These are phyloP conservation scores for Pagrus major DNA, from an alignment of 2,113 vertebrate genomes.

Conservation along the genomic window DNA sequence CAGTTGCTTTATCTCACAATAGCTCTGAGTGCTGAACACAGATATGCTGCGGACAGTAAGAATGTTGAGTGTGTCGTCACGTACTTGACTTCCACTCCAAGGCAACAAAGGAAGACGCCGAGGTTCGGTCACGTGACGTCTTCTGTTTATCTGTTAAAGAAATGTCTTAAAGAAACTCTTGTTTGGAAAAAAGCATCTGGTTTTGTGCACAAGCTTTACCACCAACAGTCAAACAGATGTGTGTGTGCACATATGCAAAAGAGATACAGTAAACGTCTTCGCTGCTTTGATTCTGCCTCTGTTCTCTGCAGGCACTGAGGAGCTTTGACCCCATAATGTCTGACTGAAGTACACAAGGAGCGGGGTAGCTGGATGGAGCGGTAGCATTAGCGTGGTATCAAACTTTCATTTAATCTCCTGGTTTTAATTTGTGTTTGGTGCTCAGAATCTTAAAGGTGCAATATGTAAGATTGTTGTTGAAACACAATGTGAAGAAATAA, in stretches of 20 bases:
- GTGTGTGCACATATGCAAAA: conserved; percentile 6
- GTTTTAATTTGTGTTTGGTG: no score
- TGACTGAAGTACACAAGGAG: background rate
- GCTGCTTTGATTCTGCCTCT: background rate
- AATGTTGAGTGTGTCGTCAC: background rate
- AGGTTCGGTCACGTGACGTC: background rate
- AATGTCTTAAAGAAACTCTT: background rate
- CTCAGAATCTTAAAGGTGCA: no score
- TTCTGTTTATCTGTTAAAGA: background rate
- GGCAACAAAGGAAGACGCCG: background rate
- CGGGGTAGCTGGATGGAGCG: background rate
- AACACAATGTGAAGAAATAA: no score
- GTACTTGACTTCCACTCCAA: background rate
- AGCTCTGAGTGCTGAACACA: background rate
- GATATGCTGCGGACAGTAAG: background rate
- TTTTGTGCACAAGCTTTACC: background rate
- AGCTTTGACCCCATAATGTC: background rate
- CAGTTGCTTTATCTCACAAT: background rate
- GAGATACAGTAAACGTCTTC: background rate
- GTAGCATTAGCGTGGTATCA: no score
- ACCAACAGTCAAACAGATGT: background rate
- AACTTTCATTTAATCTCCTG: no score
- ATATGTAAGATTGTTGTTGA: no score
- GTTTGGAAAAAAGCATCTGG: background rate
- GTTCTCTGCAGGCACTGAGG: background rate